Evolutionary conservation across 1,140 invertebrate genomes (phyloP), one percentile per base, ranked within the genome.

Genomic region (Sarcophaga bullata): DNA sequence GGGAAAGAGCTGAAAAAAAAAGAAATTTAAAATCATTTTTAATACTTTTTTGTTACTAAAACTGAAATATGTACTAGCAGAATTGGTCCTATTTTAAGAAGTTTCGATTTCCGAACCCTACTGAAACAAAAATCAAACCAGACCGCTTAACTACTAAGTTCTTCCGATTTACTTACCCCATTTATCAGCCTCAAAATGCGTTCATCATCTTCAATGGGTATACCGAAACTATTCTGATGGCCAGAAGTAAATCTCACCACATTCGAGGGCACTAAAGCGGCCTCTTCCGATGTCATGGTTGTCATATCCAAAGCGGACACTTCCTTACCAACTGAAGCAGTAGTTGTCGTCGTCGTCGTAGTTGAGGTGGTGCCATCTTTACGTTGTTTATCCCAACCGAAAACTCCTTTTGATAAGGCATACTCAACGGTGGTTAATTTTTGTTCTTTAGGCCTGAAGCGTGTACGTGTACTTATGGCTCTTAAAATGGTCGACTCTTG

Each of bases 171-270:
- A n/a, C 86, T 91, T 87, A 90, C 92, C 86, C 88, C 86, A 82
- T 90, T 89, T 0, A 90, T 85, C 19, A 90, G 80, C 73, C 88
- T 84, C 80, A 90, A 72, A 83, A 90, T 86, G 8, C 89, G 91
- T 82, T 91, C 91, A 72, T 92, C 91, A 84, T 93, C 92, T 85
- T 93, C 92, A 46, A 93, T 92, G 81, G 92, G 92, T 58, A 93
- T 91, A 54, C 92, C 92, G 83, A 93, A 93, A 68, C 92, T 90
- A 84, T 93, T 93, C 83, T 92, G 92, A 87, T 93, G 92, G 11
- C 92, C 92, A 17, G 92, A 93, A 13, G 92, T 92, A 83, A 93
- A 93, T 49, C 91, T 90, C 73, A 91, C 87, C 17, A 88, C 86
- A 47, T 89, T 87, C 8, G 86, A 86, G 0, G 87, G 87, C 46